These are phyloP conservation scores for Monomorium pharaonis DNA, from an alignment of 1,140 invertebrate species.

Conservation along the genomic window DNA sequence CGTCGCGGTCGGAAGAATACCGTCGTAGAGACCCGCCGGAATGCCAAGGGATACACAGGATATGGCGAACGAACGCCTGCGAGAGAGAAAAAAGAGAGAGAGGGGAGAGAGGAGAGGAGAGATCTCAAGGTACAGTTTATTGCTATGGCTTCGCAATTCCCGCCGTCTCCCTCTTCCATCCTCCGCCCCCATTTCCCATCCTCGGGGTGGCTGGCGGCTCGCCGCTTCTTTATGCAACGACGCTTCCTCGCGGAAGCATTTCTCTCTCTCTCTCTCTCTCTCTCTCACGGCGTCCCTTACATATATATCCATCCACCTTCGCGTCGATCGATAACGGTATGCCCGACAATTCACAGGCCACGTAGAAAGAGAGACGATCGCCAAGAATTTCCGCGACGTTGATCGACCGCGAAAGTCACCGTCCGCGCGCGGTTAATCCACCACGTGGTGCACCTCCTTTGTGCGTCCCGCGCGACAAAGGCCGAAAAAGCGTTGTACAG, in stretches of 20 bases:
- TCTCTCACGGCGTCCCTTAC: not conserved
- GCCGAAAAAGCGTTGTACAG: constrained; percentile 18
- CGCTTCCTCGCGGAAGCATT: constrained; percentile 25
- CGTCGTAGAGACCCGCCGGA: not conserved
- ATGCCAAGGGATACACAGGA: not conserved
- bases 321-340: constrained; percentile 36
- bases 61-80: not conserved
- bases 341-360: not conserved
- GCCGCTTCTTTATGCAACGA: constrained; percentile 47
- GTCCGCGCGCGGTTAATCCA: constrained; percentile 23
- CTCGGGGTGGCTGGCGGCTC: not conserved
- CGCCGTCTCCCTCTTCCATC: constrained; percentile 1
- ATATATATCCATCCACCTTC: not conserved
- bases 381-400: not conserved
- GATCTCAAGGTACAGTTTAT: constrained; percentile 37
- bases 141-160: constrained; percentile 48
- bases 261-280: too few species aligned
- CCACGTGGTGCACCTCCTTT: not conserved
- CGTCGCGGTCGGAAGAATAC: constrained; percentile 21
- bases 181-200: not conserved
- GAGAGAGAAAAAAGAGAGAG: too few species aligned
- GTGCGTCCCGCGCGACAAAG: constrained; percentile 23
- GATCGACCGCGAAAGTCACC: constrained; percentile 5
- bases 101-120: too few species aligned
- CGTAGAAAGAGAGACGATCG: constrained; percentile 27